These are phyloP conservation scores for Protonemura montana DNA, from an alignment of 2,888 invertebrate species.

Conservation along the genomic window DNA sequence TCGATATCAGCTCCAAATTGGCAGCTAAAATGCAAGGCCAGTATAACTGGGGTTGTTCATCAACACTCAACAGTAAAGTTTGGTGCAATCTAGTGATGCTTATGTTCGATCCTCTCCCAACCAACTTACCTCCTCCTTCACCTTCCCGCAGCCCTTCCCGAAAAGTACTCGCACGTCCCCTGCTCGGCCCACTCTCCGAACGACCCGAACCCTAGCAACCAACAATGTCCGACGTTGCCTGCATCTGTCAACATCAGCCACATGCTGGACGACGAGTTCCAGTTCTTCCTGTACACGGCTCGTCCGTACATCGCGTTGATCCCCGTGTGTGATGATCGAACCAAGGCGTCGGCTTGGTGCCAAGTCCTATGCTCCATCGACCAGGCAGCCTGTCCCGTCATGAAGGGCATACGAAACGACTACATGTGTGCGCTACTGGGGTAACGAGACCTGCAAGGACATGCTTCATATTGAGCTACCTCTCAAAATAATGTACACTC, in stretches of 20 bases:
- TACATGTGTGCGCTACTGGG: conserved; percentile 64
- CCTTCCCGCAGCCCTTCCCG: background rate
- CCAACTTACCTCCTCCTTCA: no score
- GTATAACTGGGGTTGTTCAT: no score
- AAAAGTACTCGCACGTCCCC: conserved; percentile 18
- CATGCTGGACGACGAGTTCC: conserved; percentile 54
- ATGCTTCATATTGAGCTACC: background rate
- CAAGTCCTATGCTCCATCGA: conserved; percentile 62
- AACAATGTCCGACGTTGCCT: background rate
- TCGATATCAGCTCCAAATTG: no score
- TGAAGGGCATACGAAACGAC: conserved; percentile 65
- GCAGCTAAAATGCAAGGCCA: no score
- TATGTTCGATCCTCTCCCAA: no score
- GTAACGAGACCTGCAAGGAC: conserved; percentile 52
- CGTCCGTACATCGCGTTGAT: conserved; percentile 61
- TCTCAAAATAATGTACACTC: no score
- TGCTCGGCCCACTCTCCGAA: conserved; percentile 42
- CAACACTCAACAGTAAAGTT: no score
- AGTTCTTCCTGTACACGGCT: conserved; percentile 60
- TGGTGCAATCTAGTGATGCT: no score
- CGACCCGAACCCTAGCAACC: conserved; percentile 1
- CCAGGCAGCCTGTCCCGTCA: conserved; percentile 59
- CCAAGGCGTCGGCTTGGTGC: conserved; percentile 62
- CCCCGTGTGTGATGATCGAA: conserved; percentile 58
- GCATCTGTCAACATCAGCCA: background rate